Evolutionary conservation across 2,888 invertebrate species (phyloP), one percentile per base, ranked within the genome.

Genomic region (Tachina grossa): DNA sequence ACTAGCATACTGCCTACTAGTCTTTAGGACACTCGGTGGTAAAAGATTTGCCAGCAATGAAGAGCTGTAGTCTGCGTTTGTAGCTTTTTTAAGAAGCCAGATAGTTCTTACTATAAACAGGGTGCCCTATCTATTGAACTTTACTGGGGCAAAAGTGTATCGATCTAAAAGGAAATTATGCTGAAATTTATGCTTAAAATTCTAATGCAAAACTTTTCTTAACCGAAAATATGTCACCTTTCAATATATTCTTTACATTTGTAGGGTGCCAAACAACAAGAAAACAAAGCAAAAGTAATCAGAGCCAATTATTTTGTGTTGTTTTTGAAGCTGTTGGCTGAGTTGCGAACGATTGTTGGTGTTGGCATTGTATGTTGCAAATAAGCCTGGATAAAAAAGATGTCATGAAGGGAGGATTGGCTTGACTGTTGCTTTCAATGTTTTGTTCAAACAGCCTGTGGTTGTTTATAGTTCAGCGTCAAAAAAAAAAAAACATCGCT

Each of bases 401-500:
- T n/a, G 53, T 10, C 16, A 75, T 43, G 57, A 45, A 61, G 19
- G 31, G 16, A 8, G 16, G 53, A 19, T n/a, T 53, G 53, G 41
- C 51, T 53, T 66, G 57, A 22, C 72, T 66, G 49, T 49, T 51
- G 49, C 19, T 59, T 47, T 43, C 47, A 45, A 39, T 43, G 61
- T 72, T 77, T 71, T 79, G 55, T 61, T 85, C 59, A 65, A 85
- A 79, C 43, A 76, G 83, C 83, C 85, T 79, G 75, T 57, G 85
- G 85, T 80, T 79, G 79, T 85, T 80, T 83, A 76, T 72, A 79
- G 72, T 79, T 66, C 53, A 75, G 79, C 71, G 76, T 53, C 57
- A 78, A 82, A 31, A 2, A 83, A 78, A n/a, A n/a, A n/a, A n/a
- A n/a, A n/a, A n/a, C n/a, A 74, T 63, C 63, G 69, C 22, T 57